phyloP scores from a whole-genome alignment of 2,888 invertebrate species.

The Brachynemurus nebulosus region DNA sequence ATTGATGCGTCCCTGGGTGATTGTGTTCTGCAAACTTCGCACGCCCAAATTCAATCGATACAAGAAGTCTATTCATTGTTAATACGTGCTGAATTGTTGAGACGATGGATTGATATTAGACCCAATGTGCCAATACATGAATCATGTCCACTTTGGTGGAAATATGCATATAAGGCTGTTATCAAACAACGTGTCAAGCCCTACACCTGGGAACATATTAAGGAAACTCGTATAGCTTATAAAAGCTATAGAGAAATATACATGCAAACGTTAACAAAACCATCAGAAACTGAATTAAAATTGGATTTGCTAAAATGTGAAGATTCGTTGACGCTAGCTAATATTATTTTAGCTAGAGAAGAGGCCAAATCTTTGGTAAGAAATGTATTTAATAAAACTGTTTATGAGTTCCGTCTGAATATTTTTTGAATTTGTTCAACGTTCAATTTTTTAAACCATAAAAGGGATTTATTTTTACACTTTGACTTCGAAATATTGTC shows the following conservation, averaged over 20 bases:
- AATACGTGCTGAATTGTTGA: conserved; percentile 49
- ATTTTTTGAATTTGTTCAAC: no score
- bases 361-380: conserved; percentile 62
- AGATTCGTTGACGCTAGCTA: conserved; percentile 55
- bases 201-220: conserved; percentile 58
- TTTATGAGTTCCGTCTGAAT: no score
- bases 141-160: conserved; percentile 45
- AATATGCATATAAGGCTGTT: conserved; percentile 54
- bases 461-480: no score
- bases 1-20: conserved; percentile 30
- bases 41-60: conserved; percentile 54
- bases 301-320: conserved; percentile 61
- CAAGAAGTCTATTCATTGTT: conserved; percentile 42
- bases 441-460: no score
- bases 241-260: conserved; percentile 54
- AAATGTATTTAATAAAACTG: no score
- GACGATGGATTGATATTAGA: conserved; percentile 33
- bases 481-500: no score
- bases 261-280: conserved; percentile 53
- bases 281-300: conserved; percentile 59
- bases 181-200: conserved; percentile 58
- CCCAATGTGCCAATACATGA: conserved; percentile 17
- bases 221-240: conserved; percentile 52
- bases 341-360: conserved; percentile 64
- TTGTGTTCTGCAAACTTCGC: conserved; percentile 56